Evolutionary conservation across 2,113 vertebrate species (phyloP).

Genomic region (Morphnarchus princeps): DNA sequence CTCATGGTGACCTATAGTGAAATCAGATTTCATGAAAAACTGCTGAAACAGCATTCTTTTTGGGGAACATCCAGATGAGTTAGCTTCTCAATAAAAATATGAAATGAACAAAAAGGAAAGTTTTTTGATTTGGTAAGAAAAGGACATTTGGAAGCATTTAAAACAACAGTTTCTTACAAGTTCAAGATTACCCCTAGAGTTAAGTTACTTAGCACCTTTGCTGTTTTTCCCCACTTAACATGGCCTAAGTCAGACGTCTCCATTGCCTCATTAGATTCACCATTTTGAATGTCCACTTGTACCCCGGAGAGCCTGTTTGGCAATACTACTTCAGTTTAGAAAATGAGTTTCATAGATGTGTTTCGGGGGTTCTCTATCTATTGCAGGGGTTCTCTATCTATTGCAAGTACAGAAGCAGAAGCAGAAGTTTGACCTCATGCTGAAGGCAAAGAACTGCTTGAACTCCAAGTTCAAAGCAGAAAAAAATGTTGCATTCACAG

Average conservation of each 20-base stretch:
- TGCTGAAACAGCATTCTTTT: background rate
- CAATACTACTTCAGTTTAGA: background rate
- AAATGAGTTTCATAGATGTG: fast-evolving
- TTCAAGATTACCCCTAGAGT: background rate
- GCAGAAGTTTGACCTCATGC: background rate
- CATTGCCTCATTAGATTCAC: background rate
- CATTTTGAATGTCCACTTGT: background rate
- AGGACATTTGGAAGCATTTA: background rate
- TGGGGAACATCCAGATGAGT: background rate
- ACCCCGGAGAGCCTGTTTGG: background rate
- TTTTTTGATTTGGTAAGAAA: background rate
- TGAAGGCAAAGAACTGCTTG: background rate
- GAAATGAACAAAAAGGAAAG: background rate
- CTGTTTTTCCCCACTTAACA: background rate
- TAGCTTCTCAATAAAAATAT: background rate
- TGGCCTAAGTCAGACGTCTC: background rate
- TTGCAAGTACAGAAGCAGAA: background rate
- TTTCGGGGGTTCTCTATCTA: background rate
- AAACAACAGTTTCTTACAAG: background rate
- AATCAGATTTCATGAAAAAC: background rate
- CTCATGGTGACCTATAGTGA: background rate
- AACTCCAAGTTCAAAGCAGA: background rate
- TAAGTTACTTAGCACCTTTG: background rate
- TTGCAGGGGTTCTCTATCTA: background rate
- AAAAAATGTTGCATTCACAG: background rate